Evolutionary conservation across 2,888 invertebrate species (phyloP).

Genomic region (Phymatocera aterrima): DNA sequence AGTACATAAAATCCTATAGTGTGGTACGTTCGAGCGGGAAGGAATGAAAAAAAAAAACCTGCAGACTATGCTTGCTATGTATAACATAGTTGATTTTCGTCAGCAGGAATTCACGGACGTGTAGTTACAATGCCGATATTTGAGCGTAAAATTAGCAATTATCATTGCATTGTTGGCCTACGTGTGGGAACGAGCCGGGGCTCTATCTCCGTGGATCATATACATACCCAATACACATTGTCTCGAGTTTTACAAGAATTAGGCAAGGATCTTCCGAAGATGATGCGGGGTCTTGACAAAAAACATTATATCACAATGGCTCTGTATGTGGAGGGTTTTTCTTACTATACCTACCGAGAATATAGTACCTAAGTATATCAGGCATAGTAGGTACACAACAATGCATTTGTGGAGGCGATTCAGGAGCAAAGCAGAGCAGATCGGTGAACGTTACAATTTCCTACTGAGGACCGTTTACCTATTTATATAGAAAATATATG

Average conservation of each 20-base stretch:
- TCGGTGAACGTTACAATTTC: constrained; percentile 12
- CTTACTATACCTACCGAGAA: background rate
- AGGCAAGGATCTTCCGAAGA: background rate
- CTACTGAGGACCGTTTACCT: background rate
- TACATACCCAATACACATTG: background rate
- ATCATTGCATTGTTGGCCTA: constrained; percentile 28
- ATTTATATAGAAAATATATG: background rate
- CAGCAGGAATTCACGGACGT: background rate
- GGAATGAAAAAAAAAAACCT: background rate
- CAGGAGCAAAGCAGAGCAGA: background rate
- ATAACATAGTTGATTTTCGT: background rate
- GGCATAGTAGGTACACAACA: no score
- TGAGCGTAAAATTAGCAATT: constrained; percentile 36
- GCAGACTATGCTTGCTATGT: background rate
- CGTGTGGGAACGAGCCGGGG: constrained; percentile 21
- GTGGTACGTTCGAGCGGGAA: background rate
- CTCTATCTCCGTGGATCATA: background rate
- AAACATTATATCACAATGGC: background rate
- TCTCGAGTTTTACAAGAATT: constrained; percentile 17
- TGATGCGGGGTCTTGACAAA: background rate
- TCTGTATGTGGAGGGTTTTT: constrained; percentile 6
- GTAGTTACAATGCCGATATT: no score
- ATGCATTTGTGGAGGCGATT: background rate
- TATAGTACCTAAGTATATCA: no score
- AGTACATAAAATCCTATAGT: background rate